Percentiles rank a stretch among this genome's conserved stretches.
These are phyloP conservation scores for Tigriopus japonicus DNA, from an alignment of 1,140 invertebrate genomes.

Conservation along the genomic window DNA sequence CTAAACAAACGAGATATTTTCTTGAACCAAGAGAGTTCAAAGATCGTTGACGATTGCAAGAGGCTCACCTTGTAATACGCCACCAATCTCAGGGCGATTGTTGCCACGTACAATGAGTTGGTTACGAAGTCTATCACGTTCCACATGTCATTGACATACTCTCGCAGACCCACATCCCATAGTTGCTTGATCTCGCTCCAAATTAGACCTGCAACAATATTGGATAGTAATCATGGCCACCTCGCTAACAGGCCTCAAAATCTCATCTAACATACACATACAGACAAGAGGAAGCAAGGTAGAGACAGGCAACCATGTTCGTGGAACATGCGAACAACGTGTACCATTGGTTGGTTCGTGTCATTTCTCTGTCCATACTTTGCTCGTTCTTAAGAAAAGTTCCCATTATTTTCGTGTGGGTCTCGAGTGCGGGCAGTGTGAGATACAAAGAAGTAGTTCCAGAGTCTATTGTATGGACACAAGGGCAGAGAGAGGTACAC, in stretches of 20 bases:
- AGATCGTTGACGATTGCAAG: too few species aligned
- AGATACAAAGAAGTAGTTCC: background rate
- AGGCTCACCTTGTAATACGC: conserved; percentile 69
- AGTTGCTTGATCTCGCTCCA: conserved; percentile 98
- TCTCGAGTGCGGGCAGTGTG: background rate
- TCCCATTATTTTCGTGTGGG: background rate
- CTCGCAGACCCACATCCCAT: conserved; percentile 87
- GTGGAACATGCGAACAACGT: too few species aligned
- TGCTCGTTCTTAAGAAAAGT: background rate
- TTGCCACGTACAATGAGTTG: conserved; percentile 91
- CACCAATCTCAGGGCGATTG: conserved; percentile 75
- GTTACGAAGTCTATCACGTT: conserved; percentile 98
- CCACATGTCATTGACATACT: conserved; percentile 97
- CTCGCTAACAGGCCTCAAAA: too few species aligned
- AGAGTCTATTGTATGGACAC: too few species aligned
- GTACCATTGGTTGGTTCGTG: background rate
- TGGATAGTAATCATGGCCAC: too few species aligned
- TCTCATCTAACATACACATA: too few species aligned
- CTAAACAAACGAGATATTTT: too few species aligned
- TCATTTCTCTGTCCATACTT: background rate
- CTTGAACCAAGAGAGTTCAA: too few species aligned
- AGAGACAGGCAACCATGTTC: too few species aligned
- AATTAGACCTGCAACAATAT: conserved; percentile 50
- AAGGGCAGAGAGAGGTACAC: too few species aligned
- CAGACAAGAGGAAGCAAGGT: conserved; percentile 7